phyloP scores from a whole-genome alignment of 2,113 vertebrate genomes.

The Loxodonta africana region DNA sequence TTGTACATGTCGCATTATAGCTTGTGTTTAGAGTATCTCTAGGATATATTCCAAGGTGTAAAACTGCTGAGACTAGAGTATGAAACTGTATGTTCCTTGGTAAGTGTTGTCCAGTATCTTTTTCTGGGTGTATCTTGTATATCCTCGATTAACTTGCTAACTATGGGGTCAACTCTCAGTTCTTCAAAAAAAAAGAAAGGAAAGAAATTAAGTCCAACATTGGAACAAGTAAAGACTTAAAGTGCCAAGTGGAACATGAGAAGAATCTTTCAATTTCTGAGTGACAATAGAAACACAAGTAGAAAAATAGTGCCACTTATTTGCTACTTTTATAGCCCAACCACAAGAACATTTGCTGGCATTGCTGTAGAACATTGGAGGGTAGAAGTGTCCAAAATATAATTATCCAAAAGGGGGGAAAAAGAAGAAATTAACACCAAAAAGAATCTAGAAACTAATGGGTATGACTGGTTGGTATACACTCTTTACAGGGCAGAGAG shows the following conservation, averaged over 20 bases:
- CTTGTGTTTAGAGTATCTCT: background rate
- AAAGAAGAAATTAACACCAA: background rate
- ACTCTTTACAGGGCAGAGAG: background rate
- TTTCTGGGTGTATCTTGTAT: background rate
- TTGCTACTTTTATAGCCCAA: slow-evolving; percentile 34
- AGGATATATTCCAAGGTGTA: background rate
- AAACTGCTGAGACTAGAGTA: background rate
- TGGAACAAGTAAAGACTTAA: background rate
- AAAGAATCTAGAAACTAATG: background rate
- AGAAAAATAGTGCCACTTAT: background rate
- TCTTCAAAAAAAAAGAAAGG: slow-evolving; percentile 34
- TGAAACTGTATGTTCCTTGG: background rate
- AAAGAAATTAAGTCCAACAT: background rate
- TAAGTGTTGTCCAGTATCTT: slow-evolving; percentile 10
- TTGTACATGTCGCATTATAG: background rate
- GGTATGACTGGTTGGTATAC: background rate
- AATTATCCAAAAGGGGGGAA: slow-evolving; percentile 53
- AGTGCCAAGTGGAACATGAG: background rate
- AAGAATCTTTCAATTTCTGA: background rate
- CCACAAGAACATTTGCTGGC: slow-evolving; percentile 37
- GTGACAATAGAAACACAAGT: background rate
- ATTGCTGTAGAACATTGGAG: background rate
- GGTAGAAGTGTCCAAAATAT: background rate
- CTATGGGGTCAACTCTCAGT: background rate
- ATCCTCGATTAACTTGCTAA: background rate